These are phyloP conservation scores for Prolemur simus DNA, from an alignment of 2,113 vertebrate genomes.

Conservation along the genomic window DNA sequence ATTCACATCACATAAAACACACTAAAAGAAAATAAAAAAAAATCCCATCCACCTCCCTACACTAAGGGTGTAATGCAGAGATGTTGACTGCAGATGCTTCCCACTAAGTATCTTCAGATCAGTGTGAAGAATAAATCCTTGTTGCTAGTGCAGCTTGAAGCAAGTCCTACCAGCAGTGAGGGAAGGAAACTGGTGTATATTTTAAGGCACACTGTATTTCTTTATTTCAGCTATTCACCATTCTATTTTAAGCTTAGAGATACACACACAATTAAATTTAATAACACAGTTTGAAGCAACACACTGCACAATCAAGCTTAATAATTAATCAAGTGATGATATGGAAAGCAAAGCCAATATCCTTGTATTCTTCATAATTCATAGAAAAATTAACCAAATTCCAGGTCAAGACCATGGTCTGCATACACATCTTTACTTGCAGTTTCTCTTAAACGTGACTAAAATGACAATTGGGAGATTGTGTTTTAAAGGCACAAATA, in stretches of 20 bases:
- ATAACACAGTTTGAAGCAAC: conserved; percentile 16
- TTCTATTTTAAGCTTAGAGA: conserved; percentile 18
- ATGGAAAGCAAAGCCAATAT: background rate
- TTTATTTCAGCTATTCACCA: conserved; percentile 3
- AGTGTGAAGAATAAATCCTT: background rate
- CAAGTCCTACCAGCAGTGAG: background rate
- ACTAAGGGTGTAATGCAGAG: background rate
- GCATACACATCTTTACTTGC: background rate
- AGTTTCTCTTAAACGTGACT: background rate
- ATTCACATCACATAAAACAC: conserved; percentile 36
- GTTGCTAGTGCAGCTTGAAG: background rate
- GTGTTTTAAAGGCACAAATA: background rate
- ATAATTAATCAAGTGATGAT: background rate
- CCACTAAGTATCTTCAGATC: background rate
- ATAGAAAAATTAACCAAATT: background rate
- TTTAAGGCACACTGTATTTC: background rate
- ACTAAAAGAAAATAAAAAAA: background rate
- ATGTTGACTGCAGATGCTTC: background rate
- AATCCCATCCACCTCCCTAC: background rate
- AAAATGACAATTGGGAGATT: background rate
- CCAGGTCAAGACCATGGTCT: background rate
- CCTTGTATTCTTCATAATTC: background rate
- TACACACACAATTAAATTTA: background rate
- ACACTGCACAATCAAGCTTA: background rate
- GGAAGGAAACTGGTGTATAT: background rate